Base-by-base conservation (phyloP, 2,113 vertebrate genomes). In the Argyrosomus japonicus region DNA sequence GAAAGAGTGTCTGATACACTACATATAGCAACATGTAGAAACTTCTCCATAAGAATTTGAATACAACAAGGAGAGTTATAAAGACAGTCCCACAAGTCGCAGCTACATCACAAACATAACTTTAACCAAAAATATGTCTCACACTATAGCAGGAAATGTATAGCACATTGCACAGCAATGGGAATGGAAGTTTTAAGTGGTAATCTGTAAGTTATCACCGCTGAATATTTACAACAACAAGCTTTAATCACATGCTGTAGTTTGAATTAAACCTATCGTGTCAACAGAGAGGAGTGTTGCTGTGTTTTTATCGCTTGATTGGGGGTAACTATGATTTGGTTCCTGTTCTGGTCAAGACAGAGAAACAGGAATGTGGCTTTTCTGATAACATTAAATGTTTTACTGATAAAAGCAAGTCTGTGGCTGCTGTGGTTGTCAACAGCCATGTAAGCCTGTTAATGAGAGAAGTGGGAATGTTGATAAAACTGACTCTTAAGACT, bases 401-500 rank as follows among this genome's bases (percentile, higher is more conserved):
- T 11, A 56, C 62, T 57, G 70, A 89, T 85, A 75, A 77, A 77
- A 75, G 10, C 68, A 68, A 23, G 62, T 15, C 11, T 63, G 65
- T 29, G 54, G 58, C 51, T 27, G 43, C 27, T 76, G 64, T 77
- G 86, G 61, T 68, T 79, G n/a, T 81, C 63, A 68, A 65, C 54
- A 65, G 53, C 79, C 67, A 50, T 8, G 77, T 45, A 48, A 63
- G 69, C 18, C 68, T 48, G 74, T 84, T 81, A 76, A 65, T 47
- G 58, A 71, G 69, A 61, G 70, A 56, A 79, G 23, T 54, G 57
- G 68, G 78, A 86, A 67, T 47, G 62, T 87, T 83, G 88, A 92
- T 83, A 79, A 81, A 83, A 83, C 13, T 0, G 57, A 74, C 84
- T 84, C 27, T 10, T 4, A 23, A 40, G 53, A 79, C 69, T 83